phyloP scores from a whole-genome alignment of 37 sponge, comb jelly and placozoan species.

The Aphrocallistes beatrix region DNA sequence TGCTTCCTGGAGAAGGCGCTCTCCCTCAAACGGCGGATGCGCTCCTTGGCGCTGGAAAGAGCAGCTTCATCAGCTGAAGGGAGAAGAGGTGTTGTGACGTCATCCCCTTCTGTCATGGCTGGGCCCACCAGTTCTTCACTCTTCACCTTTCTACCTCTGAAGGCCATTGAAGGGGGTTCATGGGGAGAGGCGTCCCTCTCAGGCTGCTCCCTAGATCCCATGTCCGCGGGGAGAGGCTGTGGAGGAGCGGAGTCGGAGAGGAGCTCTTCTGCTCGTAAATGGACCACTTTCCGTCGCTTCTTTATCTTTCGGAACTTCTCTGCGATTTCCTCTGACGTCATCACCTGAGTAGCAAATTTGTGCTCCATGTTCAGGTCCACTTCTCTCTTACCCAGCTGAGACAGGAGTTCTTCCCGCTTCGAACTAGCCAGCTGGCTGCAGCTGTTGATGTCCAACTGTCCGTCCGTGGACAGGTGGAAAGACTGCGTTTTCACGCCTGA shows the following conservation, averaged over 20 bases:
- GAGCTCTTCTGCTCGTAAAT: not conserved
- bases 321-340: not conserved
- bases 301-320: not conserved
- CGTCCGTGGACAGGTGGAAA: conserved; percentile 20
- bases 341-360: not conserved
- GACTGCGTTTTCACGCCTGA: conserved; percentile 59
- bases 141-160: not conserved
- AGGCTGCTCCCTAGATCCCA: not conserved
- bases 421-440: not conserved
- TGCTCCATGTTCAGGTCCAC: not conserved
- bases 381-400: not conserved
- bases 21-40: not conserved
- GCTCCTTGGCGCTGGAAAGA: not conserved
- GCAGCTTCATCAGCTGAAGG: not conserved
- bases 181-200: not conserved
- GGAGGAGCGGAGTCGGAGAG: not conserved
- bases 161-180: not conserved
- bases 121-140: not conserved
- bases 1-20: not conserved
- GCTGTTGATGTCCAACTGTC: not conserved
- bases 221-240: not conserved
- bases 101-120: not conserved
- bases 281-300: not conserved
- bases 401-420: not conserved
- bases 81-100: not conserved